Evolutionary conservation across 2,797 vertebrate species (phyloP).

Genomic region (Mus minutoides): DNA sequence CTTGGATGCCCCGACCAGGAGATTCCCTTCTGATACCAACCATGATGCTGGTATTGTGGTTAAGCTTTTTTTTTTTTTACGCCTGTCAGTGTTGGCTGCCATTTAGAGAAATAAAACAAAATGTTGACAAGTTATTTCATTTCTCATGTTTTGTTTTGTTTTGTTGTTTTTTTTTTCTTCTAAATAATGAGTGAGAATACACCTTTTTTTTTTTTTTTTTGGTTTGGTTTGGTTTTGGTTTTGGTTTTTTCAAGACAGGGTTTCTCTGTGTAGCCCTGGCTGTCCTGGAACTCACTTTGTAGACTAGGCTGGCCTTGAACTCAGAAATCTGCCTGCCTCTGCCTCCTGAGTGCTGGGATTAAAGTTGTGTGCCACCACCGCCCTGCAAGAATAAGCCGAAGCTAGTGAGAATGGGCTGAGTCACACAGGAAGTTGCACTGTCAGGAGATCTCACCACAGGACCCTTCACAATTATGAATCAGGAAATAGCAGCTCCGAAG

Average conservation of each 20-base stretch:
- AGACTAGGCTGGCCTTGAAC: no score
- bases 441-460: neutral
- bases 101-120: neutral
- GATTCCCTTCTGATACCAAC: neutral
- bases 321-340: no score
- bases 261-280: no score
- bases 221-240: no score
- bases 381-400: no score
- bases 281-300: no score
- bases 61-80: neutral
- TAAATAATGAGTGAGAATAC: neutral
- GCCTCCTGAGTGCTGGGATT: no score
- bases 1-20: neutral
- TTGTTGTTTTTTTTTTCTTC: neutral
- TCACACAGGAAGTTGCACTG: neutral
- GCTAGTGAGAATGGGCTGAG: neutral
- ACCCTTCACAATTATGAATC: neutral
- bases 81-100: no score
- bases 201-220: no score
- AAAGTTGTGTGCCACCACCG: no score
- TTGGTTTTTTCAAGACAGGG: no score
- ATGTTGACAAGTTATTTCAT: neutral
- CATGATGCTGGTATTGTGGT: neutral
- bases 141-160: neutral
- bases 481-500: neutral